Base-by-base conservation (phyloP, 2,797 vertebrate species). In the Trachurus trachurus region DNA sequence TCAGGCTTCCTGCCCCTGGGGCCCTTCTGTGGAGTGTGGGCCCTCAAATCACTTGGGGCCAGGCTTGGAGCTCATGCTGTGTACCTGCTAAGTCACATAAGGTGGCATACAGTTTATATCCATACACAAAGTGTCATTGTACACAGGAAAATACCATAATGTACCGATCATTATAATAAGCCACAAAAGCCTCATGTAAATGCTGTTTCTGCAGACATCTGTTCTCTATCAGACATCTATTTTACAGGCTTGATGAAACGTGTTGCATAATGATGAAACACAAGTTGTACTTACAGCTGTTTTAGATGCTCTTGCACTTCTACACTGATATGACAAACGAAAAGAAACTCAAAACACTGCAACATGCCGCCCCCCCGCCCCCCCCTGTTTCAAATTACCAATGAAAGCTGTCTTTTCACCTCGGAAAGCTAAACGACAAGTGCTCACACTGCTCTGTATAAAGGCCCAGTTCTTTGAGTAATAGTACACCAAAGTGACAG, bases 401-500 rank as follows among this genome's bases (percentile, higher is more conserved):
- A 19, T 64, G 31, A 64, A 66, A 70, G 50, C 45, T 52, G 6
- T 62, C 50, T 29, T 71, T 81, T 78, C 40, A 47, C 16, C 2
- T 4, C 26, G 40, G 39, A 71, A 84, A 63, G 60, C 66, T 63
- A 42, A 84, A 76, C 49, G 70, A 59, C 71, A 57, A 58, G 71
- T 69, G 58, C 58, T 74, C 65, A 49, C 49, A 62, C 61, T 52
- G 37, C 45, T 80, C 58, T 53, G 50, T 40, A 73, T 85, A 77
- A 82, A 84, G 73, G 62, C 58, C 60, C 57, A 44, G 58, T 70
- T 74, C 65, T 80, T 45, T 60, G 66, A 66, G 62, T 76, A 80
- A 76, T 39, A 64, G 65, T 52, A 49, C 65, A 53, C 26, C 21
- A 82, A 66, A 81, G 77, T 86, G 88, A 90, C 79, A 81, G 81